These are phyloP conservation scores for Pteronura brasiliensis DNA, from an alignment of 2,113 vertebrate species.

Conservation along the genomic window DNA sequence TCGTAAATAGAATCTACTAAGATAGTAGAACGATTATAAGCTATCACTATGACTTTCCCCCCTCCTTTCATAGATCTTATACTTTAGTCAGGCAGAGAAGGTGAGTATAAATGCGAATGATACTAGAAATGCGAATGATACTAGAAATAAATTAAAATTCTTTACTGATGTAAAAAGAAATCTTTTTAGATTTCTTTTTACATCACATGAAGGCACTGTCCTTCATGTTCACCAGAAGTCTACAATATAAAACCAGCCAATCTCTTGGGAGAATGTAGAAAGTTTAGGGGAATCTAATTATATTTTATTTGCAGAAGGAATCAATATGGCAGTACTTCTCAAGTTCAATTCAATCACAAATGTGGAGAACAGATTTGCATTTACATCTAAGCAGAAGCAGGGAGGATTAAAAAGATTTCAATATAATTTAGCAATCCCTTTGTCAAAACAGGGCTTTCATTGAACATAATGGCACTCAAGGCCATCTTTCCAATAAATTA, in stretches of 20 bases:
- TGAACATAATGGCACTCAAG: conserved; percentile 52
- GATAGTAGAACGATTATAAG: not conserved
- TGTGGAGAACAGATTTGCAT: conserved; percentile 66
- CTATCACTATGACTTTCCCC: not conserved
- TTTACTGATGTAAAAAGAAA: not conserved
- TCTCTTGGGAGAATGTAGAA: not conserved
- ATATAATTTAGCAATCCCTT: conserved; percentile 55
- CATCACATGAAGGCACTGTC: too few species aligned
- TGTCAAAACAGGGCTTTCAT: conserved; percentile 64
- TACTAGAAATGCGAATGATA: not conserved
- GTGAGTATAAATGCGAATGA: not conserved
- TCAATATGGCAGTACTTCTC: conserved; percentile 50
- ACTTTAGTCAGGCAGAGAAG: not conserved
- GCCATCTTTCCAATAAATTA: conserved; percentile 57
- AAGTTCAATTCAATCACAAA: conserved; percentile 65
- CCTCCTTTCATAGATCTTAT: not conserved
- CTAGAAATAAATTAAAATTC: not conserved
- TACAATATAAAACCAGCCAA: not conserved
- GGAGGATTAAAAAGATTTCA: conserved; percentile 59
- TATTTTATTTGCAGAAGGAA: conserved; percentile 65
- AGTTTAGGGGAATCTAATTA: conserved; percentile 45
- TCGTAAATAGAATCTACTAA: too few species aligned
- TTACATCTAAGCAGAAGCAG: conserved; percentile 41
- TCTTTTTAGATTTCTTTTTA: too few species aligned
- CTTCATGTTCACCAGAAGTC: not conserved